Evolutionary conservation across 2,888 invertebrate species (phyloP), one percentile per base, ranked within the genome.

Genomic region (Hyles lineata): DNA sequence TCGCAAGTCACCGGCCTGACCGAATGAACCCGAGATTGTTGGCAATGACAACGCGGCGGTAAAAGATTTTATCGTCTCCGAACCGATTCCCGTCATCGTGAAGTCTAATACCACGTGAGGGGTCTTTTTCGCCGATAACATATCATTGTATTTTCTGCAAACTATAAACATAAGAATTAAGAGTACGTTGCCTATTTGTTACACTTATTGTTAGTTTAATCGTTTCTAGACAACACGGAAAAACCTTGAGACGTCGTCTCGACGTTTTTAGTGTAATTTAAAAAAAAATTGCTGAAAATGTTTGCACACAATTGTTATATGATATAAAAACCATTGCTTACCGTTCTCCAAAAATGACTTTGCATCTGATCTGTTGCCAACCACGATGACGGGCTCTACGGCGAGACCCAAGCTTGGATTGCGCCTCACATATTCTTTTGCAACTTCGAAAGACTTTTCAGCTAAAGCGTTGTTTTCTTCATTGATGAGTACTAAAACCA

Each of bases 61-160:
- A 86, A 98, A 97, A 0, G 97, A 97, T 89, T 98, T 98, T 4
- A 98, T 97, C 0, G 97, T 97, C 92, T 98, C 98, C 0, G 98
- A 97, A 21, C 97, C 96, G 52, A 97, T 95, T 4, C 98, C 98
- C 6, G 96, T 96, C 92, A 96, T 96, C 0, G 98, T 98, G 25
- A 97, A 96, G 89, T 98, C 98, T 77, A 98, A 91, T 8, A 98
- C 95, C 19, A 98, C 91, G 89, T 98, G 97, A 0, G 98, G 98
- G 0, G 96, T 95, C 80, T 96, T 95, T 78, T 96, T 96, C 1
- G 95, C 95, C 17, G 95, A 94, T 73, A 97, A 86, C 90, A 96
- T 96, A 71, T 95, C 95, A 76, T 96, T 96, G 89, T 97, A 97
- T 79, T 96, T 96, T 81, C 95, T 95, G 92, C 98, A 98, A 89